Evolutionary conservation across 2,888 invertebrate species (phyloP).

Genomic region (Bombylius major): DNA sequence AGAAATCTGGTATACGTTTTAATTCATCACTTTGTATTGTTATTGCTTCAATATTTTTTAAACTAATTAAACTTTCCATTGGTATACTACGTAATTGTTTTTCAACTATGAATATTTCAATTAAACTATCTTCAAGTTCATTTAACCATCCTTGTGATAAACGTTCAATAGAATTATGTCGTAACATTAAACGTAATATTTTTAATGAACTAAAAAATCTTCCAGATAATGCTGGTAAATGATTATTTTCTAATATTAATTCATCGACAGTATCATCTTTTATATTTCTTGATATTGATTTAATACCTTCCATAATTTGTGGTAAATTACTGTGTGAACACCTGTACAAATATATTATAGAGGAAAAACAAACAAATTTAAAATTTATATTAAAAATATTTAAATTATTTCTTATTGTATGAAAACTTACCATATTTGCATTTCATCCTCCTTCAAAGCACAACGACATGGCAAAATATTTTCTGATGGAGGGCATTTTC

Average conservation of each 20-base stretch:
- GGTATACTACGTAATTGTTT: constrained; percentile 67
- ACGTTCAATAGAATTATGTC: constrained; percentile 70
- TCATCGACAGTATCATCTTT: constrained; percentile 55
- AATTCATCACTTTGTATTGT: constrained; percentile 67
- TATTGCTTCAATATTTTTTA: constrained; percentile 66
- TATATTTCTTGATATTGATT: constrained; percentile 42
- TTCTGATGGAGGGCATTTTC: constrained; percentile 59
- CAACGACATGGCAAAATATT: constrained; percentile 72
- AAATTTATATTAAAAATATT: background rate
- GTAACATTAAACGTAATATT: constrained; percentile 65
- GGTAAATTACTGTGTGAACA: constrained; percentile 83
- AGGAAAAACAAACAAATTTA: background rate
- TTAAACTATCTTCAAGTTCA: constrained; percentile 59
- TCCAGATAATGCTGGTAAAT: constrained; percentile 72
- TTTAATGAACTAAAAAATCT: constrained; percentile 63
- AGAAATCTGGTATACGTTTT: constrained; percentile 61
- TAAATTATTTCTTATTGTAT: no score
- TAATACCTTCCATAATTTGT: constrained; percentile 60
- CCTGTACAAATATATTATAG: constrained; percentile 40
- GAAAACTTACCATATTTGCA: constrained; percentile 64
- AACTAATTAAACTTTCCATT: constrained; percentile 59
- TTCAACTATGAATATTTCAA: constrained; percentile 77
- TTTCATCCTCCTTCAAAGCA: constrained; percentile 59
- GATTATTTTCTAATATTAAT: constrained; percentile 76
- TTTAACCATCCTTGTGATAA: constrained; percentile 71